Percentiles rank a stretch among this genome's conserved stretches.
phyloP scores from a whole-genome alignment of 2,797 vertebrate genomes.

The Discoglossus pictus region DNA sequence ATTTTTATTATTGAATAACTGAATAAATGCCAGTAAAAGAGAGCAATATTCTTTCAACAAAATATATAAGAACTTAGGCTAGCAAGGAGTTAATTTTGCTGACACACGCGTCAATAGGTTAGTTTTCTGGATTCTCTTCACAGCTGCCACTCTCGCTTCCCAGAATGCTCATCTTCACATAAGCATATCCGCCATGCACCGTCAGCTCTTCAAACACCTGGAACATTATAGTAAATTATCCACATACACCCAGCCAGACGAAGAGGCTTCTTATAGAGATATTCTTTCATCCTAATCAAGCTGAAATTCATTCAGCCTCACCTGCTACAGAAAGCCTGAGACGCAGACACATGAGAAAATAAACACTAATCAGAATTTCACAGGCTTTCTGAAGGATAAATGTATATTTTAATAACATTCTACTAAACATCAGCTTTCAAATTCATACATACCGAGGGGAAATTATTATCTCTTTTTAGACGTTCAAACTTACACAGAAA shows the following conservation, averaged over 20 bases:
- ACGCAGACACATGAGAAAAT: constrained; percentile 36
- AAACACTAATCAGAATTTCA: constrained; percentile 52
- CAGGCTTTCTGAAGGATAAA: constrained; percentile 37
- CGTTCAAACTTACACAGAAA: too few species aligned
- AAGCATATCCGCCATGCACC: constrained; percentile 49
- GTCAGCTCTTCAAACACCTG: constrained; percentile 54
- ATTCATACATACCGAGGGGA: too few species aligned
- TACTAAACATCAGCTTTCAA: constrained; percentile 36
- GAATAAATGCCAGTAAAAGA: too few species aligned
- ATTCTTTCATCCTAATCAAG: constrained; percentile 52
- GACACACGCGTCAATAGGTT: constrained; percentile 34
- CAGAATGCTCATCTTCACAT: constrained; percentile 48
- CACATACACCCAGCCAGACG: constrained; percentile 49
- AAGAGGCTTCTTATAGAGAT: constrained; percentile 52
- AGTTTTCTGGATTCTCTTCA: constrained; percentile 38
- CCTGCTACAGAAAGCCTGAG: constrained; percentile 37
- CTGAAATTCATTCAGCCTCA: constrained; percentile 49
- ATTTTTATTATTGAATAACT: too few species aligned
- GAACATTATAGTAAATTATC: constrained; percentile 53
- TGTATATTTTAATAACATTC: constrained; percentile 49
- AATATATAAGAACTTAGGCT: too few species aligned
- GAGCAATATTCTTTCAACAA: too few species aligned
- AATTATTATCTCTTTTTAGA: too few species aligned
- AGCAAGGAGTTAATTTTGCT: constrained; percentile 37
- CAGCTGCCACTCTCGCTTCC: constrained; percentile 49